These are phyloP conservation scores for Semicossyphus pulcher DNA, from an alignment of 2,113 vertebrate genomes.

Conservation along the genomic window DNA sequence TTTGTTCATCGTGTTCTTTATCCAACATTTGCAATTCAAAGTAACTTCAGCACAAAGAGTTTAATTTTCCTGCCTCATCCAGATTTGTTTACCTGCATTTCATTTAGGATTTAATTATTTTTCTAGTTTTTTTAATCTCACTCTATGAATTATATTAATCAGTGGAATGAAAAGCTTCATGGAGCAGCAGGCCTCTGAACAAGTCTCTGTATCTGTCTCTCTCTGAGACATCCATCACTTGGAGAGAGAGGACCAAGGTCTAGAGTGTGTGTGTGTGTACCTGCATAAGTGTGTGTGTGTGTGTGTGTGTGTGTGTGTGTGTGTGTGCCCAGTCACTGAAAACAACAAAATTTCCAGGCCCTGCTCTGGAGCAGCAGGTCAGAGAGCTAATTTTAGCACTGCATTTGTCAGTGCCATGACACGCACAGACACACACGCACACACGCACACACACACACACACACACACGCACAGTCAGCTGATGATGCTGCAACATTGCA, in stretches of 20 bases:
- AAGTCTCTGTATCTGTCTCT: no score
- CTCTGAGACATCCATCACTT: background rate
- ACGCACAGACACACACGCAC: background rate
- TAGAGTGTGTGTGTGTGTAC: background rate
- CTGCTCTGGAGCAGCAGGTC: slow-evolving; percentile 22
- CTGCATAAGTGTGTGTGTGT: slow-evolving; percentile 9
- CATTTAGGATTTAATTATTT: no score
- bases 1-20: no score
- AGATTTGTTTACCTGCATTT: no score
- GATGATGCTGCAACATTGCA: slow-evolving; percentile 24
- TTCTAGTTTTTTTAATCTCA: no score
- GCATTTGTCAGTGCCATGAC: slow-evolving; percentile 13
- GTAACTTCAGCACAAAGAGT: no score
- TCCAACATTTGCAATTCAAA: no score
- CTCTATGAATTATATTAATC: no score
- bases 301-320: slow-evolving; percentile 6
- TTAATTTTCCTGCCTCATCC: no score
- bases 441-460: background rate
- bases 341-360: slow-evolving; percentile 8
- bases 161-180: no score
- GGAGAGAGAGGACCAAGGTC: background rate
- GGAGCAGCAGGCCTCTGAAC: no score
- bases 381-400: slow-evolving; percentile 21
- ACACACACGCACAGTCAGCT: background rate
- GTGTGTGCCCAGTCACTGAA: background rate